These are phyloP conservation scores for Chaetodon auriga DNA, from an alignment of 2,113 vertebrate species.

Conservation along the genomic window DNA sequence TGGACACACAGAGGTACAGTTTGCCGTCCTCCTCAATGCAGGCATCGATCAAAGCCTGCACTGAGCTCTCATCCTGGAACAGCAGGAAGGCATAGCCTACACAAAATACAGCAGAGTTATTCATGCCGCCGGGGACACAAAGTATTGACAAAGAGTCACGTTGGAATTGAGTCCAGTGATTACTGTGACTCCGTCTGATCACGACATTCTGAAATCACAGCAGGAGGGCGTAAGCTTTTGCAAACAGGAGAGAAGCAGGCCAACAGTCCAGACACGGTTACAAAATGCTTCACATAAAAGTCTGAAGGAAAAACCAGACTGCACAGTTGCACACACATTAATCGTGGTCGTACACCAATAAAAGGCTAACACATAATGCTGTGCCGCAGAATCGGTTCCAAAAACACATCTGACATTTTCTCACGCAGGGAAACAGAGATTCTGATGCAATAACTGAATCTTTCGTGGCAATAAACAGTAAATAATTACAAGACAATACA, in stretches of 20 bases:
- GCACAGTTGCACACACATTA: conserved; percentile 17
- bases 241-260: conserved; percentile 37
- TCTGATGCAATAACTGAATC: background rate
- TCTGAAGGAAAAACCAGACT: conserved; percentile 10
- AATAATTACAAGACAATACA: background rate
- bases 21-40: conserved; percentile 99
- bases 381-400: background rate
- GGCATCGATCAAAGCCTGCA: conserved; percentile 97
- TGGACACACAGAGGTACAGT: conserved; percentile 98
- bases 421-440: background rate
- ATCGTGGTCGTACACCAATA: background rate
- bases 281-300: conserved; percentile 26
- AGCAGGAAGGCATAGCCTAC: conserved; percentile 98
- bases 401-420: background rate
- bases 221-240: conserved; percentile 34
- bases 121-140: conserved; percentile 11
- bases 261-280: conserved; percentile 22
- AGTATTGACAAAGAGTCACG: conserved; percentile 34
- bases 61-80: conserved; percentile 99
- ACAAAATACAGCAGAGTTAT: conserved; percentile 43
- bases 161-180: conserved; percentile 33
- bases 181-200: conserved; percentile 33
- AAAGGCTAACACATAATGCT: background rate
- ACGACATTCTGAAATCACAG: conserved; percentile 38
- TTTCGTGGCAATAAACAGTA: background rate